phyloP scores from a whole-genome alignment of 2,113 vertebrate genomes.

The Hemicordylus capensis region DNA sequence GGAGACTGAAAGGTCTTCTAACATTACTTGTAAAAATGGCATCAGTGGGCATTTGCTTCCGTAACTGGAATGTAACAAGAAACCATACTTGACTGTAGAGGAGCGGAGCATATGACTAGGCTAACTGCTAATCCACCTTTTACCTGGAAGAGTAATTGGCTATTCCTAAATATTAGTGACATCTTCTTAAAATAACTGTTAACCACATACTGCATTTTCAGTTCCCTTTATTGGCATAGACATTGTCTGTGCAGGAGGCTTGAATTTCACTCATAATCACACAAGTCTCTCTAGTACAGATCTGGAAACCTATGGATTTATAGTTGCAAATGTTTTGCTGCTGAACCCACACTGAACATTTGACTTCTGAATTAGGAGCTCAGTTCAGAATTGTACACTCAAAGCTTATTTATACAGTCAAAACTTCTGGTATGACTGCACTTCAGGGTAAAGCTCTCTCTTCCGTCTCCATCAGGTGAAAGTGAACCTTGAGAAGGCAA shows the following conservation, averaged over 20 bases:
- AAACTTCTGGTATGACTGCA: background rate
- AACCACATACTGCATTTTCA: background rate
- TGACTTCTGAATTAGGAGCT: background rate
- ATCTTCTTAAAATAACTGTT: background rate
- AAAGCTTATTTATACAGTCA: background rate
- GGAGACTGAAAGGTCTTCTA: background rate
- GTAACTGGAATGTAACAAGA: background rate
- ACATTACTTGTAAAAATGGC: background rate
- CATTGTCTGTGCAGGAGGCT: background rate
- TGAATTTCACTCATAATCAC: background rate
- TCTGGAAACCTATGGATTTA: background rate
- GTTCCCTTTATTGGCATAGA: background rate
- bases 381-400: background rate
- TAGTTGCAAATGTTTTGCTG: background rate
- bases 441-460: background rate
- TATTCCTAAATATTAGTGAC: background rate
- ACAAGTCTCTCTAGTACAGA: background rate
- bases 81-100: background rate
- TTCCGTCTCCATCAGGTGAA: conserved; percentile 82
- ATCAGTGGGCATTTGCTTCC: background rate
- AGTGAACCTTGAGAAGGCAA: conserved; percentile 93
- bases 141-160: background rate
- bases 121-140: background rate
- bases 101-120: background rate
- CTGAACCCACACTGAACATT: background rate